These are phyloP conservation scores for Urocitellus parryii DNA, from an alignment of 2,113 vertebrate species.

Conservation along the genomic window DNA sequence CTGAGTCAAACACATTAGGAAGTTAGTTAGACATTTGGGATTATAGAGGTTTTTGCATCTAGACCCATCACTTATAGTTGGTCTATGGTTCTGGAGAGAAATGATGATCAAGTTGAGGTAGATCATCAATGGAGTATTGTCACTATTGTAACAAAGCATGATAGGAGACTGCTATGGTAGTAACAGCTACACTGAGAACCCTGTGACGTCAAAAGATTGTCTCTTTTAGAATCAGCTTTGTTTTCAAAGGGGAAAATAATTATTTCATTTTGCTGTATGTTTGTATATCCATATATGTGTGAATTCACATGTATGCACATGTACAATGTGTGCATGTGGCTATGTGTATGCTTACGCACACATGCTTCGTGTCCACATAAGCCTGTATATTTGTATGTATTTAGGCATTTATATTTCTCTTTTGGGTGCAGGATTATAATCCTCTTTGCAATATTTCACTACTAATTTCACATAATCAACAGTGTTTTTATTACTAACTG, in stretches of 20 bases:
- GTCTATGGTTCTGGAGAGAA: background rate
- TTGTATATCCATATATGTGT: no score
- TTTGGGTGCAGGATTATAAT: background rate
- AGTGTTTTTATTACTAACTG: background rate
- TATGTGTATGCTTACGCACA: accelerated
- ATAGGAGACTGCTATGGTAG: background rate
- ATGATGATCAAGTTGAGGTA: background rate
- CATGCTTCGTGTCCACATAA: background rate
- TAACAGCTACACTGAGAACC: background rate
- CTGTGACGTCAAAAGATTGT: background rate
- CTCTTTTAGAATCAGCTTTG: background rate
- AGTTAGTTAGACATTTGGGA: background rate
- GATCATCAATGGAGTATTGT: background rate
- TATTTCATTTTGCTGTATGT: background rate
- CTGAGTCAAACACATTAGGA: background rate
- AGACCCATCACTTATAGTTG: background rate
- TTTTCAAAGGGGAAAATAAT: background rate
- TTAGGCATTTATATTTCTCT: background rate
- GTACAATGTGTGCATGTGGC: background rate
- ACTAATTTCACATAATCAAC: background rate
- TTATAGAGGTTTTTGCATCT: background rate
- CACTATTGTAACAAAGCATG: background rate
- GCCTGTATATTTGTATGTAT: background rate
- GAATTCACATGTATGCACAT: background rate
- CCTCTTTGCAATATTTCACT: background rate